A percentile compares a stretch with the other conserved stretches of the same genome.
These are phyloP conservation scores for Mixornis gularis DNA, from an alignment of 2,113 vertebrate species.

Conservation along the genomic window DNA sequence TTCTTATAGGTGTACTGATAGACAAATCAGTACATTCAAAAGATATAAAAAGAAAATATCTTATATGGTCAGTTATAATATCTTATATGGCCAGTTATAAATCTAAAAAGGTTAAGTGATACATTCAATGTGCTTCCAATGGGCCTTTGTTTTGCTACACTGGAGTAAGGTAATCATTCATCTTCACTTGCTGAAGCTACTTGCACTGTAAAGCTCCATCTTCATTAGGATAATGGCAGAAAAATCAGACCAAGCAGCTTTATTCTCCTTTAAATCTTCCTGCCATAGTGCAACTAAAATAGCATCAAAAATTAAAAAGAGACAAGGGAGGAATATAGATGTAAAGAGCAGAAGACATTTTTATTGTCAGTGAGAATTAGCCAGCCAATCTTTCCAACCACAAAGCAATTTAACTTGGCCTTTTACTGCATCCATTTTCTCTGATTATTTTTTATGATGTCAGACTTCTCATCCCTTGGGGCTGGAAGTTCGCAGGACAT, in stretches of 20 bases:
- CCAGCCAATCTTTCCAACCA: constrained; percentile 18
- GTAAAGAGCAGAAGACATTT: not conserved
- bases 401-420: constrained; percentile 29
- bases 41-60: not conserved
- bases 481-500: not conserved
- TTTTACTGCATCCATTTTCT: constrained; percentile 34
- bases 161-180: not conserved
- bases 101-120: not conserved
- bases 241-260: not conserved
- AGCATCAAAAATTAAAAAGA: constrained; percentile 34
- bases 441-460: constrained; percentile 20
- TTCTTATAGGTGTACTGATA: not conserved
- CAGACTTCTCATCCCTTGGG: not conserved
- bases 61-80: not conserved
- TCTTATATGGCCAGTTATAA: not conserved
- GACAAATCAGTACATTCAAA: not conserved
- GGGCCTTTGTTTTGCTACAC: not conserved
- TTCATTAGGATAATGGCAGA: not conserved
- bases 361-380: constrained; percentile 22
- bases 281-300: not conserved
- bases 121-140: not conserved
- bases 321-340: not conserved
- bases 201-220: not conserved
- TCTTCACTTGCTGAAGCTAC: not conserved
- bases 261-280: constrained; percentile 1